Base-by-base conservation (phyloP, 2,888 invertebrate species). In the Psococerastis gibbosa region DNA sequence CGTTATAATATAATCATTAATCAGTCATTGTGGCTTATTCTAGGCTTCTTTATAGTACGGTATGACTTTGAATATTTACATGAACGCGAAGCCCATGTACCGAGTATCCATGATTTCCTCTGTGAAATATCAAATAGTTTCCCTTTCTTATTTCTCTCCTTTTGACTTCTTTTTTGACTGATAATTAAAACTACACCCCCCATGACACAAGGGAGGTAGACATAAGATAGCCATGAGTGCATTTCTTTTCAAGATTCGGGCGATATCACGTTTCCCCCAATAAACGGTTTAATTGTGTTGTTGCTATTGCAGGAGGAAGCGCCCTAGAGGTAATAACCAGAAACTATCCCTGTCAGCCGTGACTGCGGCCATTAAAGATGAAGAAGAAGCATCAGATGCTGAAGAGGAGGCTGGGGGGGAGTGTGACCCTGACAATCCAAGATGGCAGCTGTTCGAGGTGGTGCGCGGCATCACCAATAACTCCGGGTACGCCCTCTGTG, bases 361-460 rank as follows among this genome's bases (percentile, higher is more conserved):
- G 47, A 70, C 72, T 1, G 73, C 75, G 9, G 65, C 70, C 5
- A 58, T 75, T 41, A 62, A 65, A 43, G 70, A 72, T 63, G 70
- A 71, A 9, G 68, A 65, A 11, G 74, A 75, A 9, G 75, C 71
- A 49, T 65, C 64, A 0, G 73, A 73, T 18, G 73, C 73, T 43
- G 77, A 78, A 32, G 76, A 74, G 45, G 70, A 69, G 23, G 73
- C 72, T 35, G 67, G 68, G 35, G 64, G 66, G 33, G 64, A 63
- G 43, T 63, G 66, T 1, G 72, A 58, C 5, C 47, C 51, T 50
- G 73, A 84, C 53, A 82, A 84, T 45, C 88, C 88, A 0, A 80
- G 83, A 55, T 94, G 94, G 92, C 79, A 84, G 50, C 65, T 97
- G 1, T 83, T 87, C 54, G 87, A 89, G 57, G 74, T 80, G 35